Percentiles rank a stretch among this genome's conserved stretches.
Conservation (phyloP, 2,888 invertebrate species). For the Phaonia tiefii region DNA sequence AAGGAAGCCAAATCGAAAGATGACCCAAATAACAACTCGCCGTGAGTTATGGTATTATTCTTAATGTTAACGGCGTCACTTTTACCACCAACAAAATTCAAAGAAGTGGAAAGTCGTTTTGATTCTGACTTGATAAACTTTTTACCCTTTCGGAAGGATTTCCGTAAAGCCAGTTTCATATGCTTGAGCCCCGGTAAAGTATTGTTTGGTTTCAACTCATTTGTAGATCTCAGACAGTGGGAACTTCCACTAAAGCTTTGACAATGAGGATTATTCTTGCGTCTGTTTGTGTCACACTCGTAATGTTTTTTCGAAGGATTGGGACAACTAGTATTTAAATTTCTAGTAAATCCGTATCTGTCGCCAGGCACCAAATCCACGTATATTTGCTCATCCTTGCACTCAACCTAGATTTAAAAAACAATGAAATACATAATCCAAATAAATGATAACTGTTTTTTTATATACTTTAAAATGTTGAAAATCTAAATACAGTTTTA, state of each 20-base stretch:
- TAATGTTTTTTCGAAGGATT: conserved; percentile 71
- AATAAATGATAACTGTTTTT: too few relatives aligned
- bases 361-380: not conserved
- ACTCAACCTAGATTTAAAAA: conserved; percentile 49
- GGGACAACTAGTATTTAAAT: conserved; percentile 72
- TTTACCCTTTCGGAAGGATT: conserved; percentile 78
- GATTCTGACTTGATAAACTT: conserved; percentile 73
- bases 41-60: conserved; percentile 34
- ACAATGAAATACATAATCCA: not conserved
- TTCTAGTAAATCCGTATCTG: conserved; percentile 1
- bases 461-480: not conserved
- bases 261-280: conserved; percentile 25
- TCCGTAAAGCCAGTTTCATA: conserved; percentile 76
- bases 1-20: conserved; percentile 73
- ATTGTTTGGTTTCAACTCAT: not conserved
- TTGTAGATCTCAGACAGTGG: conserved; percentile 11
- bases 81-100: conserved; percentile 61
- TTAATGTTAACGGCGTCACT: conserved; percentile 1
- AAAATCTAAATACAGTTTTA: too few relatives aligned
- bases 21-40: conserved; percentile 21
- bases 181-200: conserved; percentile 72
- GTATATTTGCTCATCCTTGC: conserved; percentile 22
- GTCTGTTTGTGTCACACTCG: not conserved
- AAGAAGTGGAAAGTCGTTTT: conserved; percentile 72
- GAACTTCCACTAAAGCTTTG: conserved; percentile 56